Base-by-base conservation (phyloP, 2,888 invertebrate species). In the Ptychoptera albimana region DNA sequence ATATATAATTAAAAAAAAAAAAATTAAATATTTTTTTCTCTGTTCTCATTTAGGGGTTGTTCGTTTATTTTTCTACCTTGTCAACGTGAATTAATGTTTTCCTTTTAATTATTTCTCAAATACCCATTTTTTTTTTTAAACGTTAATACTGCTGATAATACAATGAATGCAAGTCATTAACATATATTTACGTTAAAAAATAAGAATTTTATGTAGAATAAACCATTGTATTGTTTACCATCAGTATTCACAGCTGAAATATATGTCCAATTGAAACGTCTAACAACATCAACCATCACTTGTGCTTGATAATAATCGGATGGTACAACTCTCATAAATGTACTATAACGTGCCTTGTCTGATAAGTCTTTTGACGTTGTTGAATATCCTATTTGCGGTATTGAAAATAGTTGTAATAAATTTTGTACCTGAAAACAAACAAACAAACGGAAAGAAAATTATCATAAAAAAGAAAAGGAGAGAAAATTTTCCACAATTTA, bases 251-350 rank as follows among this genome's bases (percentile, higher is more conserved):
- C 75, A 13, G 77, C 78, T 37, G 81, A 80, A 36, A 85, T 77
- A 60, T 84, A 85, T 8, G 79, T 82, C 84, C 84, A 85, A 61
- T 81, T 80, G 63, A 76, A 75, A 48, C 71, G 67, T 48, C 69
- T 67, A 39, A 82, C 73, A 48, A 81, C 37, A 55, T 82, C 79
- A 50, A 80, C 69, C 57, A 85, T 74, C 42, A 79, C 77, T 56
- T 77, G 74, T 12, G 82, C 83, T 64, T 84, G 84, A 63, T 79
- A 79, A 52, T 73, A 74, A 65, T 85, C 84, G 1, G 81, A 79
- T 10, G 84, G 84, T 37, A 84, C 83, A 23, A 84, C 82, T 34
- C 85, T 70, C 55, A 82, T 69, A 64, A 84, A 85, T 54, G 82
- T 83, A 54, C 78, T 75, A 65, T 77, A 85, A 50, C 80, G 68